Evolutionary conservation across 1,140 invertebrate genomes (phyloP).

Genomic region (Drosophila lini): DNA sequence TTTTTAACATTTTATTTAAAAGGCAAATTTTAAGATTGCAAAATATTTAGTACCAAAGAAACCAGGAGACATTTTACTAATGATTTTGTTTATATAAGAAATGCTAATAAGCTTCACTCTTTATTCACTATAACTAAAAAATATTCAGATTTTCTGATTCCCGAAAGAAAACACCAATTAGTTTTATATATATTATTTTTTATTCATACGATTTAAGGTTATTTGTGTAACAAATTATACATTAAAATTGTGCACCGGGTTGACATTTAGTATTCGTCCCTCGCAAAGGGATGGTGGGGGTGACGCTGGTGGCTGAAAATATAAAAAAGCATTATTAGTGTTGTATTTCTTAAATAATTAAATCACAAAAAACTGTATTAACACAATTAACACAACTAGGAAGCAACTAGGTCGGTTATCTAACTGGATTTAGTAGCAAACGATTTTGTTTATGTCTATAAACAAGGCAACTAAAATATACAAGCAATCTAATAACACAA

Average conservation of each 20-base stretch:
- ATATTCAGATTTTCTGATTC: background rate
- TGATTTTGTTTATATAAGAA: too few relatives aligned
- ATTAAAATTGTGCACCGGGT: conserved; percentile 14
- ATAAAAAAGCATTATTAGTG: background rate
- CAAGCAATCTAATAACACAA: conserved; percentile 17
- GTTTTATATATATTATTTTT: conserved; percentile 8
- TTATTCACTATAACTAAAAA: too few relatives aligned
- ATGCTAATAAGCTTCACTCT: too few relatives aligned
- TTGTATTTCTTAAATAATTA: too few relatives aligned
- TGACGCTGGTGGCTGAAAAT: conserved; percentile 21
- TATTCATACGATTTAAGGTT: conserved; percentile 29
- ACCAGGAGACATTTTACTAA: too few relatives aligned
- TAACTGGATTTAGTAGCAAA: background rate
- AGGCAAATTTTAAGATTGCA: too few relatives aligned
- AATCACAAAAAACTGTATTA: background rate
- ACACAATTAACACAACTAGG: background rate
- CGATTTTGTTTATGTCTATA: background rate
- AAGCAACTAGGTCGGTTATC: background rate
- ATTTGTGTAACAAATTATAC: conserved; percentile 27
- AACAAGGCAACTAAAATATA: conserved; percentile 3
- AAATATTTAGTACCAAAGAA: too few relatives aligned
- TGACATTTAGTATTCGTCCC: conserved; percentile 28
- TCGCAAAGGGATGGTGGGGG: conserved; percentile 34
- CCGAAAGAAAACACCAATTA: background rate
- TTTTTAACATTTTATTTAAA: too few relatives aligned